Evolutionary conservation across 2,797 vertebrate species (phyloP), one percentile per base, ranked within the genome.

Genomic region (Paedocypris micromegethes): DNA sequence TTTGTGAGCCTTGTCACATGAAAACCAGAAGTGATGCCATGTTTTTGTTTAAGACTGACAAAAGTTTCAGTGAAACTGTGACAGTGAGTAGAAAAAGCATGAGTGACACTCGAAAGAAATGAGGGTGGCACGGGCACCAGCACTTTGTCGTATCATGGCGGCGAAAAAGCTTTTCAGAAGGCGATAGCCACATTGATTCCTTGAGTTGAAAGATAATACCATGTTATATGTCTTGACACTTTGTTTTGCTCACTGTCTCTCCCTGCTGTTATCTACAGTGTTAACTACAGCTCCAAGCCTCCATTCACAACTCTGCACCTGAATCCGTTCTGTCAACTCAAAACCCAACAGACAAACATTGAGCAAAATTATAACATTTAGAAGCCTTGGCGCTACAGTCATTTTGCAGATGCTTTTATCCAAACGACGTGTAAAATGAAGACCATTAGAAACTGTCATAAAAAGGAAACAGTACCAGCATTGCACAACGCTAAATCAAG

Each of bases 31-130:
- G 79, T 72, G 77, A 78, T 86, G 86, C 86, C 81, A 83, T 86
- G 83, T 86, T 81, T 83, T 79, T 83, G 80, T 85, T 83, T 87
- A 83, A 82, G 77, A 74, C 77, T 83, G 83, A 83, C 77, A 81
- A 79, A 79, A 83, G 80, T 77, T 70, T 80, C 80, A 72, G 80
- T 79, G 77, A 70, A 72, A 78, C 72, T 75, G 77, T 75, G 82
- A 77, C 78, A 77, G 72, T 82, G 80, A 82, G 73, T 57, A 61
- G 23, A 70, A 74, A 82, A 76, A 74, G 79, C 80, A 73, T 79
- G 69, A 79, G 78, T 86, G 86, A 84, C 84, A 86, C 82, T 83
- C 80, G 66, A 82, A 81, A 81, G 64, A 75, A 77, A 83, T 76
- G 75, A 83, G 78, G 78, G 50, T 65, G 72, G 59, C 72, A 68